A percentile compares a stretch with the other conserved stretches of the same genome.
These are phyloP conservation scores for Bufo bufo DNA, from an alignment of 2,113 vertebrate species.

Conservation along the genomic window DNA sequence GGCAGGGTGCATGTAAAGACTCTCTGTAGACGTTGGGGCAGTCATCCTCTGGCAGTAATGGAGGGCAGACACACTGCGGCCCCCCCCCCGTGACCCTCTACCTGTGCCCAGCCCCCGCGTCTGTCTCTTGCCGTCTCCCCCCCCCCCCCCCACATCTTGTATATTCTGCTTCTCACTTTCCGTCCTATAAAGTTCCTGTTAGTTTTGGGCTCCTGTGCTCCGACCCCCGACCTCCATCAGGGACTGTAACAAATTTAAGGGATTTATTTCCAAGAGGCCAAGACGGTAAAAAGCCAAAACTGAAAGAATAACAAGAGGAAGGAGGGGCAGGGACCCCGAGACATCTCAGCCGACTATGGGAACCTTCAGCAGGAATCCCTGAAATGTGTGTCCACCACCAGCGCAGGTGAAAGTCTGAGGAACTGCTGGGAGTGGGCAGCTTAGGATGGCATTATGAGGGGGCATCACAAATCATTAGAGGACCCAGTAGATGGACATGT, in stretches of 20 bases:
- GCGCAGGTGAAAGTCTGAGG: background rate
- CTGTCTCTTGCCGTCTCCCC: too few relatives aligned
- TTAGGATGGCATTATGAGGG: too few relatives aligned
- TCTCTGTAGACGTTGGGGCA: too few relatives aligned
- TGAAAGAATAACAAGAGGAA: constrained; percentile 32
- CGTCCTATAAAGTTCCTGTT: constrained; percentile 51
- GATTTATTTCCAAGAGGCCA: constrained; percentile 51
- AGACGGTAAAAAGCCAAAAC: constrained; percentile 29
- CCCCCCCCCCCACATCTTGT: background rate
- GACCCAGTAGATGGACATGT: too few relatives aligned
- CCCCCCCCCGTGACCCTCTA: too few relatives aligned
- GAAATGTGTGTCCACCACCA: background rate
- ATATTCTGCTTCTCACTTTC: constrained; percentile 39
- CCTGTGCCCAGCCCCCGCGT: too few relatives aligned
- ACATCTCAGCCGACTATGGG: background rate
- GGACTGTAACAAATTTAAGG: constrained; percentile 54
- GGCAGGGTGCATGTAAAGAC: too few relatives aligned
- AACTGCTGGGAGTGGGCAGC: too few relatives aligned
- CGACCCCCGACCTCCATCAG: constrained; percentile 40
- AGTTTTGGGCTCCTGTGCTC: constrained; percentile 36
- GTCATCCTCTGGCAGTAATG: too few relatives aligned
- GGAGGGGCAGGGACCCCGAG: background rate
- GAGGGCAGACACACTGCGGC: too few relatives aligned
- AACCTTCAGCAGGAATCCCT: background rate
- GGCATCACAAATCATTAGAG: too few relatives aligned